Evolutionary conservation across 2,888 invertebrate genomes (phyloP).

Genomic region (Bunonema sp.): DNA sequence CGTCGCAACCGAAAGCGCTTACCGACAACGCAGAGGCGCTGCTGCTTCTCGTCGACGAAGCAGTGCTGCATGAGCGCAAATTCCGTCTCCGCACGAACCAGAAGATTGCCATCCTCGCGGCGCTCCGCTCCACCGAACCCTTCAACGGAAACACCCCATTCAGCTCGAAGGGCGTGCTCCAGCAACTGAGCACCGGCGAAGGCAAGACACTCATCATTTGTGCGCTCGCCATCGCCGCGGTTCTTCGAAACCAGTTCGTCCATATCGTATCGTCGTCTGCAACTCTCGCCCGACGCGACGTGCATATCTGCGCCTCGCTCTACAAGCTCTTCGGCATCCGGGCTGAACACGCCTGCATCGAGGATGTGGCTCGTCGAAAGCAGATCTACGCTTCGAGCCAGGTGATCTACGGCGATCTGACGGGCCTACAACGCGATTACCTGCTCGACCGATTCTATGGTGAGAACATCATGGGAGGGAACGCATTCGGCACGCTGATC

Average conservation of each 20-base stretch:
- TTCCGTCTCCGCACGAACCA: too few relatives aligned
- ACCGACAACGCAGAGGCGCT: too few relatives aligned
- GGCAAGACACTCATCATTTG: conserved; percentile 45
- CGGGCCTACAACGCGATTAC: conserved; percentile 42
- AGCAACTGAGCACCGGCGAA: conserved; percentile 46
- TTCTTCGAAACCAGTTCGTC: neutral
- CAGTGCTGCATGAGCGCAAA: too few relatives aligned
- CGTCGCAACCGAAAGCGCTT: too few relatives aligned
- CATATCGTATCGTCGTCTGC: neutral
- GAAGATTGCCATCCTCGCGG: too few relatives aligned
- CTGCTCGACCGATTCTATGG: conserved; percentile 42
- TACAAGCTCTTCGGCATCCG: conserved; percentile 22
- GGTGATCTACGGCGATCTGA: conserved; percentile 44
- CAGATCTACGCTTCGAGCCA: too few relatives aligned
- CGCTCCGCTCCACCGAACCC: too few relatives aligned
- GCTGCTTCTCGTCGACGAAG: too few relatives aligned
- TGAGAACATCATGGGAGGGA: conserved; percentile 32
- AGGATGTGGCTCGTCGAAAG: too few relatives aligned
- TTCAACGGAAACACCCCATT: too few relatives aligned
- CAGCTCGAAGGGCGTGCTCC: too few relatives aligned
- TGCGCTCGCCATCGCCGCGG: conserved; percentile 26
- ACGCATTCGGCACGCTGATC: conserved; percentile 36
- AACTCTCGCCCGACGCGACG: conserved; percentile 5
- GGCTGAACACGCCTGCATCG: conserved; percentile 33
- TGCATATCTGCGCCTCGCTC: too few relatives aligned